Conservation (phyloP, 2,113 vertebrate genomes). For the Camelus bactrianus region DNA sequence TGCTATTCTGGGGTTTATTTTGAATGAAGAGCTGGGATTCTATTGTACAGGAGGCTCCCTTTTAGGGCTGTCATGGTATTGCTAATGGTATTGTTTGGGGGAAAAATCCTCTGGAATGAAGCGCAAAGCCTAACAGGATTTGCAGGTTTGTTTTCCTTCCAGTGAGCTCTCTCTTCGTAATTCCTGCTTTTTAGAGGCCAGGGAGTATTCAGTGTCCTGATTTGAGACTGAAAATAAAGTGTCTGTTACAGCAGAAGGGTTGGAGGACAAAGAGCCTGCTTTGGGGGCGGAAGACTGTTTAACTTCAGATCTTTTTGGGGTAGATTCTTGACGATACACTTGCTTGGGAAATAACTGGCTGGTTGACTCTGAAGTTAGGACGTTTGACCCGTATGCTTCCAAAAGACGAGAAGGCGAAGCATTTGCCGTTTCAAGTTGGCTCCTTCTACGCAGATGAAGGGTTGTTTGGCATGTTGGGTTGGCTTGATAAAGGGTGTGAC, state of each 20-base stretch:
- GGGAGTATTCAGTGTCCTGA: slow-evolving; percentile 74
- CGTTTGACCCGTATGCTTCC: slow-evolving; percentile 30
- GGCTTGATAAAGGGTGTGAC: neutral
- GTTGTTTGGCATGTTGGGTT: neutral
- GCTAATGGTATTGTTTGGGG: slow-evolving; percentile 58
- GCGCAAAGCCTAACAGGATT: slow-evolving; percentile 64
- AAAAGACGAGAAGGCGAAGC: slow-evolving; percentile 40
- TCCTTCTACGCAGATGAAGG: neutral
- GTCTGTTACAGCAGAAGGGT: slow-evolving; percentile 61
- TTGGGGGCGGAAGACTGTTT: slow-evolving; percentile 1
- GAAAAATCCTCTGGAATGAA: slow-evolving; percentile 63
- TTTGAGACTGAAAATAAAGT: slow-evolving; percentile 72
- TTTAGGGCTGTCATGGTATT: slow-evolving; percentile 8
- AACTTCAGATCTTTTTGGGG: slow-evolving; percentile 33
- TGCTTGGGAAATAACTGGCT: slow-evolving; percentile 47
- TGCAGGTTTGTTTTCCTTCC: slow-evolving; percentile 72
- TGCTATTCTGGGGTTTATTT: neutral
- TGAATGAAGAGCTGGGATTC: neutral
- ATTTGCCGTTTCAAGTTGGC: neutral
- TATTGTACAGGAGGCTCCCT: neutral
- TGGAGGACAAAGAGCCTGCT: slow-evolving; percentile 70
- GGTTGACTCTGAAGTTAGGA: slow-evolving; percentile 52
- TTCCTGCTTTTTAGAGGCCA: slow-evolving; percentile 65
- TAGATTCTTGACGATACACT: slow-evolving; percentile 18
- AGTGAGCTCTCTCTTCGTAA: slow-evolving; percentile 61